phyloP scores from a whole-genome alignment of 2,113 vertebrate species.

The Callipepla californica region DNA sequence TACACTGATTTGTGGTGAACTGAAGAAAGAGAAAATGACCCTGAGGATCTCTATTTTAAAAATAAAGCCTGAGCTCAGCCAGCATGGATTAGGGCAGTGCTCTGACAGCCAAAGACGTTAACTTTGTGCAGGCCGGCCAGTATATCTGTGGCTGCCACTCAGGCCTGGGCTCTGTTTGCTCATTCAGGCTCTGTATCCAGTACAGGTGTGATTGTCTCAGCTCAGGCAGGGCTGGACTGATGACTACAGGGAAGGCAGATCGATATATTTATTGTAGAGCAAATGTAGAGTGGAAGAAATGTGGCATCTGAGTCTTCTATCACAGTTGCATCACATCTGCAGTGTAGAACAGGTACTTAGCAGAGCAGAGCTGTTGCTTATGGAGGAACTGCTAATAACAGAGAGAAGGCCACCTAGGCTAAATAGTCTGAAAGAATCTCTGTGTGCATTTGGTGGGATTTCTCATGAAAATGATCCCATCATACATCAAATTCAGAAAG shows the following conservation, averaged over 20 bases:
- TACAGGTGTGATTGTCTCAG: fast-evolving
- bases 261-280: neutral
- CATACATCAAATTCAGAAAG: fast-evolving
- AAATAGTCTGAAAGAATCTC: fast-evolving
- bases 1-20: neutral
- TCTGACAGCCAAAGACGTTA: neutral
- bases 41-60: conserved; percentile 14
- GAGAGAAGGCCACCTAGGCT: neutral
- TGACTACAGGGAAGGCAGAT: neutral
- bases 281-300: fast-evolving
- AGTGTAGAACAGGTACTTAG: fast-evolving
- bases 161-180: fast-evolving
- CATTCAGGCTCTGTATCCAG: neutral
- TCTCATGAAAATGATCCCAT: fast-evolving
- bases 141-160: neutral
- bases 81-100: neutral
- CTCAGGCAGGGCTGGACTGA: neutral
- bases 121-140: neutral
- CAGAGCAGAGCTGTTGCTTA: neutral
- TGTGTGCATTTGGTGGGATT: fast-evolving
- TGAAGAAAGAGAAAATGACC: conserved; percentile 14
- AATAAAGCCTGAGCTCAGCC: conserved; percentile 47
- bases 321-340: fast-evolving
- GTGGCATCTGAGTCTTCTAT: fast-evolving
- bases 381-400: fast-evolving